Evolutionary conservation across 2,888 invertebrate genomes (phyloP), one percentile per base, ranked within the genome.

Genomic region (Marasmarcha lunaedactyla): DNA sequence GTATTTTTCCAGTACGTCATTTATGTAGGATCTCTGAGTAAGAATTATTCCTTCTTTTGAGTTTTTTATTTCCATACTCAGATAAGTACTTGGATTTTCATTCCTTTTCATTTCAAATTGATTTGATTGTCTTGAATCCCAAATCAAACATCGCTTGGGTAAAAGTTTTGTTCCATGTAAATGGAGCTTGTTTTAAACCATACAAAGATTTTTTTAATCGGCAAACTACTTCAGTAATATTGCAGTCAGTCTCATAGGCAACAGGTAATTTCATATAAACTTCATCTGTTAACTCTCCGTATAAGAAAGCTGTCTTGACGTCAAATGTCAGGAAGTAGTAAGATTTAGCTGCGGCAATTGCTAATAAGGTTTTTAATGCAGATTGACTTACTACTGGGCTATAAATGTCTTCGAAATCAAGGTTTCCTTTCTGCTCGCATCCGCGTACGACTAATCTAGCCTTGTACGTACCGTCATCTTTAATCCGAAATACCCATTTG

Each of bases 251-350:
- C 30, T 15, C 35, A 14, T 37, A 35, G 11, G 36, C 35, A 13
- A 36, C 37, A 14, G 43, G 43, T 14, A 38, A 14, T 33, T 37
- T 6, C 38, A 42, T 42, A 25, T 10, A 30, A 10, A 42, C 15
- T 1, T 15, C 13, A 20, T 42, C 41, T 13, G 26, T 5, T 10
- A 38, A 15, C 13, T 15, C 34, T 20, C 52, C 53, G 46, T 56
- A 48, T 15, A 52, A 34, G 36, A 47, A 51, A 12, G 53, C 53
- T 25, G 53, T 50, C 11, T 33, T 48, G 4, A 40, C 33, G 10
- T 40, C 40, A 6, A 40, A 2, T 11, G 3, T 40, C 15, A 7
- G 9, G 1, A 9, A 36, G 3, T 3, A 14, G 4, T 10, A 40
- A 1, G 9, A 12, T 30, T 25, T 36, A 7, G 12, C 36, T 15